Conservation (phyloP, 2,113 vertebrate species). For the Pimephales promelas region DNA sequence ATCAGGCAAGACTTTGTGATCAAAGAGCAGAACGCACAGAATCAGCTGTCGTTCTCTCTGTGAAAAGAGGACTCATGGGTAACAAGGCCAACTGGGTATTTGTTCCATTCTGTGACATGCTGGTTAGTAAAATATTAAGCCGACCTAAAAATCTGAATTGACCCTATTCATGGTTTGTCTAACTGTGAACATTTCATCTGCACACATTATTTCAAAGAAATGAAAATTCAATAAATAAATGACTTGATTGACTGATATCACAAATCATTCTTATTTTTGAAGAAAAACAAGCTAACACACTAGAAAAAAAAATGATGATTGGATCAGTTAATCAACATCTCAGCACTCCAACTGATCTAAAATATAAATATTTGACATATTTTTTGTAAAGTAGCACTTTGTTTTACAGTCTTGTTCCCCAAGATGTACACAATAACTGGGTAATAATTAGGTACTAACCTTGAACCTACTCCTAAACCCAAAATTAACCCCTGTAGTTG, state of each 20-base stretch:
- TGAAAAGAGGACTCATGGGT: slow-evolving; percentile 56
- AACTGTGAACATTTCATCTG: neutral
- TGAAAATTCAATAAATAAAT: neutral
- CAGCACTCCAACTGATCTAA: neutral
- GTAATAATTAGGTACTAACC: too few species aligned
- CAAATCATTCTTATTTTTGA: neutral
- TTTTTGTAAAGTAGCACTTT: too few species aligned
- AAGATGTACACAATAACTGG: too few species aligned
- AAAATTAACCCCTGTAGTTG: too few species aligned
- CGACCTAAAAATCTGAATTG: neutral
- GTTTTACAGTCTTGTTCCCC: too few species aligned
- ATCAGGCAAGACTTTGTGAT: slow-evolving; percentile 77
- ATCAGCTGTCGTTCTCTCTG: slow-evolving; percentile 60
- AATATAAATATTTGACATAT: too few species aligned
- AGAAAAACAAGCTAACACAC: neutral
- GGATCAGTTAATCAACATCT: neutral
- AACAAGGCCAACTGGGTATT: slow-evolving; percentile 25
- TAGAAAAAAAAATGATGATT: neutral
- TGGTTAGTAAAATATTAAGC: neutral
- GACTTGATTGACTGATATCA: neutral
- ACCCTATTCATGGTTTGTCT: neutral
- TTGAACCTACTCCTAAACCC: too few species aligned
- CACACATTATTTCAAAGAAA: neutral
- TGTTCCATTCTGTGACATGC: neutral
- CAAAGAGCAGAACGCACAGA: slow-evolving; percentile 71